Conservation (phyloP, 2,888 invertebrate genomes). For the Empis livida region DNA sequence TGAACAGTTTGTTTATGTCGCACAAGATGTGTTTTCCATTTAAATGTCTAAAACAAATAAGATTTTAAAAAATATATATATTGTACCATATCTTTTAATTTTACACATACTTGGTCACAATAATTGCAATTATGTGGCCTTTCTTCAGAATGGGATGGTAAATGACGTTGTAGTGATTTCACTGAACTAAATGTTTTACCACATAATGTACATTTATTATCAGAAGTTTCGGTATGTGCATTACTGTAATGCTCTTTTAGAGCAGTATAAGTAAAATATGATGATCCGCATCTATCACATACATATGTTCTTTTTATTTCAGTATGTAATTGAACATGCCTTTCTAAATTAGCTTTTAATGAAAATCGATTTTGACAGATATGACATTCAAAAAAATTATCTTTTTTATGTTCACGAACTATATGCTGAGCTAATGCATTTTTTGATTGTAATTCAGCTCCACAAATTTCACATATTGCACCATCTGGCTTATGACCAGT, state of each 20-base stretch:
- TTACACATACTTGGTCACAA: conserved; percentile 30
- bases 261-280: conserved; percentile 35
- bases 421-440: conserved; percentile 35
- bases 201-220: conserved; percentile 33
- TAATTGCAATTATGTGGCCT: conserved; percentile 33
- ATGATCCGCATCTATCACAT: conserved; percentile 34
- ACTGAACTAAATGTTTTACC: conserved; percentile 33
- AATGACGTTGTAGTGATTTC: conserved; percentile 32
- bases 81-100: neutral
- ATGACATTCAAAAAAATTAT: conserved; percentile 35
- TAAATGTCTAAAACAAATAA: conserved; percentile 25
- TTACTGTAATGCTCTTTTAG: conserved; percentile 35
- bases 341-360: conserved; percentile 33
- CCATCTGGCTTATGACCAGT: conserved; percentile 34
- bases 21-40: conserved; percentile 35
- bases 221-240: conserved; percentile 32
- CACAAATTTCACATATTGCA: conserved; percentile 35
- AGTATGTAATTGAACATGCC: conserved; percentile 34
- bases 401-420: conserved; percentile 33
- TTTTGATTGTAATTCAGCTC: conserved; percentile 32
- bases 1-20: conserved; percentile 35
- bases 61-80: neutral
- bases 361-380: conserved; percentile 36
- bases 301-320: conserved; percentile 35
- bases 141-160: conserved; percentile 36